phyloP scores from a whole-genome alignment of 1,140 invertebrate genomes.

The Hylaeus volcanicus region DNA sequence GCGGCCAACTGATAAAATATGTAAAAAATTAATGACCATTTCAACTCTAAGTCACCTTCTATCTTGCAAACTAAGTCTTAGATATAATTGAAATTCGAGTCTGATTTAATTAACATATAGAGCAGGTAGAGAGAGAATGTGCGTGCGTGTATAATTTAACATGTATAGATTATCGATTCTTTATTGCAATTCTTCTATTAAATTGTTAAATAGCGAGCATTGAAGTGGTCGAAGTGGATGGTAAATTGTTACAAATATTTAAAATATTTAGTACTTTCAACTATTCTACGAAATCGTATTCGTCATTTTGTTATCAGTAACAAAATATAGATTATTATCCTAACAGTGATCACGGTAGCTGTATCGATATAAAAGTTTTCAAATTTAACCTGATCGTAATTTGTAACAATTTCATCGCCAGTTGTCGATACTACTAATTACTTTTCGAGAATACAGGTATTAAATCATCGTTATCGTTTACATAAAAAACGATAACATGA shows the following conservation, averaged over 20 bases:
- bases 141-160: conserved; percentile 32
- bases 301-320: neutral
- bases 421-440: neutral
- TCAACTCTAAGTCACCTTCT: conserved; percentile 72
- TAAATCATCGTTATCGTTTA: neutral
- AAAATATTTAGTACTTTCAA: neutral
- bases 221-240: neutral
- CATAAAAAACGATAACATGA: neutral
- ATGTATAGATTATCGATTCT: conserved; percentile 16
- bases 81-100: conserved; percentile 56
- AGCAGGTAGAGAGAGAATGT: conserved; percentile 37
- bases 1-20: conserved; percentile 75
- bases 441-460: conserved; percentile 1
- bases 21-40: conserved; percentile 57
- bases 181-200: conserved; percentile 9
- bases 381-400: neutral
- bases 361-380: neutral
- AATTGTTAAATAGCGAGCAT: neutral
- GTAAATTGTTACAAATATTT: neutral
- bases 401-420: neutral
- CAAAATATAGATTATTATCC: neutral
- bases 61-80: conserved; percentile 69
- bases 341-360: neutral
- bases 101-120: conserved; percentile 54
- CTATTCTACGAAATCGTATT: neutral